Evolutionary conservation across 2,113 vertebrate species (phyloP).

Genomic region (Rhinopomastus cyanomelas): DNA sequence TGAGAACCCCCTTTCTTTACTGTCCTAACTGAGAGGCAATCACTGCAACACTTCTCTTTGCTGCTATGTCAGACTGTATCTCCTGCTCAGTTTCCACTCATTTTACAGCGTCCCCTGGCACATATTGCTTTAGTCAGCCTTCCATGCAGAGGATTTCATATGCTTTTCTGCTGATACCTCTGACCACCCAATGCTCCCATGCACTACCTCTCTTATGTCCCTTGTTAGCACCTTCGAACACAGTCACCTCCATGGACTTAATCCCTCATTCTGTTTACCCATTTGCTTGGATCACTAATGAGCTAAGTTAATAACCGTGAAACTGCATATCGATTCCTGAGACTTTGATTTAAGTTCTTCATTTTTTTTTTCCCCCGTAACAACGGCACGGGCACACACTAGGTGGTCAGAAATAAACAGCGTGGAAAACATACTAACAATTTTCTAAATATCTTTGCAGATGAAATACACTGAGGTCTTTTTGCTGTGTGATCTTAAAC

Average conservation of each 20-base stretch:
- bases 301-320: not conserved
- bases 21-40: not conserved
- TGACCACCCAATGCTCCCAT: not conserved
- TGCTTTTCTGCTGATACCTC: not conserved
- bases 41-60: not conserved
- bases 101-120: not conserved
- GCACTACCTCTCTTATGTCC: not conserved
- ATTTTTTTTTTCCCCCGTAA: not conserved
- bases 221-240: not conserved
- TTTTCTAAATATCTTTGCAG: not conserved
- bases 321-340: not conserved
- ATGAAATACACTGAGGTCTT: not conserved
- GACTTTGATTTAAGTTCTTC: not conserved
- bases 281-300: not conserved
- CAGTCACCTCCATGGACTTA: not conserved
- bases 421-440: not conserved
- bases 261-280: not conserved
- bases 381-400: not conserved
- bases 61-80: not conserved
- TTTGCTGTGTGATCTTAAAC: not conserved
- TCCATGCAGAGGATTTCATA: no score
- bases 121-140: not conserved
- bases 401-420: not conserved
- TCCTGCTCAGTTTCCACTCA: not conserved
- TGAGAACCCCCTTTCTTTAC: not conserved